Evolutionary conservation across 1,140 invertebrate genomes (phyloP), one percentile per base, ranked within the genome.

Genomic region (Drosophila persimilis): DNA sequence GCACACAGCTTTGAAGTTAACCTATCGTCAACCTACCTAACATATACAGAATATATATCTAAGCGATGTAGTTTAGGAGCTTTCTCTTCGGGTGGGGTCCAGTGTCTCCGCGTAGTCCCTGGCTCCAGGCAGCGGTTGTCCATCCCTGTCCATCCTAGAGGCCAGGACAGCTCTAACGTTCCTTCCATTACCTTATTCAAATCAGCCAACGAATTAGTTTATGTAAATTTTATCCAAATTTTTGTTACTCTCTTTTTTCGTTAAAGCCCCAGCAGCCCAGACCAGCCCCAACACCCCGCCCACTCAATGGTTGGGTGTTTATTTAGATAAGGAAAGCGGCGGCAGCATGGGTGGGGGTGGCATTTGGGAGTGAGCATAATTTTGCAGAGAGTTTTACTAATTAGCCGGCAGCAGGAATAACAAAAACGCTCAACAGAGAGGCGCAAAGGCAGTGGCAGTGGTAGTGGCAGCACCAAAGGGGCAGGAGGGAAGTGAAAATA

Each of bases 121-220:
- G 35, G 35, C 11, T 39, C 11, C 35, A 4, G 35, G 11, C 11
- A 39, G 35, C 69, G 35, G 44, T 57, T 61, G 56, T 59, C 48
- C 57, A 50, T 29, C 45, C 24, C 24, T 26, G 24, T 26, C 24
- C 24, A 26, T 26, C 5, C 24, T 26, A 26, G 24, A 26, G 4
- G 4, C 4, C 24, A 26, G 7, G 54, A 26, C 39, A 11, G 35
- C 35, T 8, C 24, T 15, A 22, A 6, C 17, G 15, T n/a, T 15
- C 63, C 67, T 46, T 31, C 72, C 63, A 89, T 88, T 88, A 84
- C 75, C 79, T 88, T 88, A 88, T 88, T 88, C 84, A 88, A 88
- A 88, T 88, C 79, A 89, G 84, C 83, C 74, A 88, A 64, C 57
- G 79, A 88, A 88, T 88, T 88, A 88, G 83, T 88, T 88, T 86